These are phyloP conservation scores for Opisthograptis luteolata DNA, from an alignment of 2,888 invertebrate genomes.

Conservation along the genomic window DNA sequence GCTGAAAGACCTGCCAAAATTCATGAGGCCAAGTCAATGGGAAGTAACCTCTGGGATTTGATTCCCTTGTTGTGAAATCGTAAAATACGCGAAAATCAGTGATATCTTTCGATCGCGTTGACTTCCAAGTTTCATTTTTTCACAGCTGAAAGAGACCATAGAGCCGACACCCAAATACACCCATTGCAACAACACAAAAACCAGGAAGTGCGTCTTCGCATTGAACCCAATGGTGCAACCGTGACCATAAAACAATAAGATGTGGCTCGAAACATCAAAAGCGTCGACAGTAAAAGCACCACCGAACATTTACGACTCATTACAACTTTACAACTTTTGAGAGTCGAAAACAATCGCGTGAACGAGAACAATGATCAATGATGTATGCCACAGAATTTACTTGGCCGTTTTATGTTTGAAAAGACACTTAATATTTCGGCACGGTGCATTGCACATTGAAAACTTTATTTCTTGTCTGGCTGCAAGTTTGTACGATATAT, in stretches of 20 bases:
- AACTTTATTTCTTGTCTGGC: background rate
- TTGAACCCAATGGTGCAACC: background rate
- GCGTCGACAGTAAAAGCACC: slow-evolving; percentile 11
- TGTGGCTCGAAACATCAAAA: background rate
- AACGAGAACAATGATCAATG: slow-evolving; percentile 10
- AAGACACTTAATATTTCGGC: slow-evolving; percentile 15
- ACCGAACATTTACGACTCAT: slow-evolving; percentile 14
- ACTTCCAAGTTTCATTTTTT: too few relatives aligned
- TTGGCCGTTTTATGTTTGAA: slow-evolving; percentile 4
- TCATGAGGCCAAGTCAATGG: too few relatives aligned
- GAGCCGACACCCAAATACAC: too few relatives aligned
- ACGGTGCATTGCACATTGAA: background rate
- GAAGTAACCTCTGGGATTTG: too few relatives aligned
- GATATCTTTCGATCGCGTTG: too few relatives aligned
- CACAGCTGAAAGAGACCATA: too few relatives aligned
- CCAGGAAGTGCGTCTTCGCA: background rate
- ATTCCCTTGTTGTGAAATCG: too few relatives aligned
- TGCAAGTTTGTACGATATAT: slow-evolving; percentile 2
- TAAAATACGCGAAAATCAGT: too few relatives aligned
- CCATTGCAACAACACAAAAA: too few relatives aligned
- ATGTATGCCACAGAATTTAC: background rate
- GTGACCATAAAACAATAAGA: slow-evolving; percentile 4
- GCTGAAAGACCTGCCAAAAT: too few relatives aligned
- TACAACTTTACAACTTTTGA: too few relatives aligned
- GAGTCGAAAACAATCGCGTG: slow-evolving; percentile 5